phyloP scores from a whole-genome alignment of 1,140 invertebrate species.

The Heliconius hermathena region DNA sequence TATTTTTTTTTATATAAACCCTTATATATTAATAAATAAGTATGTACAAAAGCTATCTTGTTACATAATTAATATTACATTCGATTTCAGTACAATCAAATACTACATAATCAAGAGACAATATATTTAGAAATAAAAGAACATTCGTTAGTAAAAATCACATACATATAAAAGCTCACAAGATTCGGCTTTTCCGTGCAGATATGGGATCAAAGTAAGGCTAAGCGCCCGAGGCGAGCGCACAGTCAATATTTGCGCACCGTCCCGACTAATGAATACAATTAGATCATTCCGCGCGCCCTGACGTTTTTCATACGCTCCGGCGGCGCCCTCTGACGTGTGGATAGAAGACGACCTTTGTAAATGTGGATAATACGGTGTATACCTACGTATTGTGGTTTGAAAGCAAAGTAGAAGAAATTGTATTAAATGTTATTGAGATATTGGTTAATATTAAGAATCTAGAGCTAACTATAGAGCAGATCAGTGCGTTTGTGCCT shows the following conservation, averaged over 20 bases:
- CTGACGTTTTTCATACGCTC: slow-evolving; percentile 77
- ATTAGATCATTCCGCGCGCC: slow-evolving; percentile 81
- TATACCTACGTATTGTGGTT: slow-evolving; percentile 43
- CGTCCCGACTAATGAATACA: slow-evolving; percentile 79
- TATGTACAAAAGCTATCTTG: too few species aligned
- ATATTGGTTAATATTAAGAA: not conserved
- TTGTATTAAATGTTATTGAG: not conserved
- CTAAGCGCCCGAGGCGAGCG: slow-evolving; percentile 51
- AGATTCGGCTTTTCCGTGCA: slow-evolving; percentile 27
- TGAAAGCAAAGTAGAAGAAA: not conserved
- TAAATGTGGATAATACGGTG: slow-evolving; percentile 43
- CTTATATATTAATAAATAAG: too few species aligned
- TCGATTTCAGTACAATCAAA: not conserved
- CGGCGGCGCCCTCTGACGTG: slow-evolving; percentile 65
- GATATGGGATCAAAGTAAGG: slow-evolving; percentile 45
- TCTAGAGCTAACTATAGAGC: not conserved
- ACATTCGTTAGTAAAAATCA: slow-evolving; percentile 13
- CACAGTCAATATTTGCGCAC: slow-evolving; percentile 76
- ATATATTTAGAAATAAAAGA: slow-evolving; percentile 8
- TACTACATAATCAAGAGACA: not conserved
- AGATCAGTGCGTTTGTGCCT: not conserved
- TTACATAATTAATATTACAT: not conserved
- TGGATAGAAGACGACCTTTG: slow-evolving; percentile 66
- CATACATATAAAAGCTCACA: slow-evolving; percentile 1
- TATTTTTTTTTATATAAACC: too few species aligned